Percentiles rank a stretch among this genome's conserved stretches.
These are phyloP conservation scores for Cosmia trapezina DNA, from an alignment of 2,888 invertebrate genomes.

Conservation along the genomic window DNA sequence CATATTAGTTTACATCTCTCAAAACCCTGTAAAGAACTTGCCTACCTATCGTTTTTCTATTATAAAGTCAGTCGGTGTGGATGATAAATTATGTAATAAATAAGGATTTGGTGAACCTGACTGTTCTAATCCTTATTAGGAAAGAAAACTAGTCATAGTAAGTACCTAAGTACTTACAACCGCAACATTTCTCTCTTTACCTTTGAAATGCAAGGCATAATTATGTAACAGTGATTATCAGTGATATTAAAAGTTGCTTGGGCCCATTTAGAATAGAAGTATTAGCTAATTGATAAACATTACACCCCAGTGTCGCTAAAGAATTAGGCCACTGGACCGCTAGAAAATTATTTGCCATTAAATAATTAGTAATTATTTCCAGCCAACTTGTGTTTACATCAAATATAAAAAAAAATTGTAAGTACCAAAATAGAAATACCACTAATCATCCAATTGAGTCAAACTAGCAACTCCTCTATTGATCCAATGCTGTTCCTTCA, in stretches of 20 bases:
- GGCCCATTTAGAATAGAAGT: background rate
- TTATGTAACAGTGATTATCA: background rate
- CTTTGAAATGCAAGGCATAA: background rate
- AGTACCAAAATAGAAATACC: too few relatives aligned
- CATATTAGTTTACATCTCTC: too few relatives aligned
- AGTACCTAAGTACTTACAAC: too few relatives aligned
- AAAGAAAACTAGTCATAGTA: background rate
- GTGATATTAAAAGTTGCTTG: background rate
- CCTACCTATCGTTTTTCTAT: background rate
- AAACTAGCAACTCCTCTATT: conserved; percentile 94
- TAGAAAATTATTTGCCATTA: background rate
- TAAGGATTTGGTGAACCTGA: background rate
- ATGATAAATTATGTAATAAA: background rate
- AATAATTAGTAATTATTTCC: background rate
- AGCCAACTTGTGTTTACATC: background rate
- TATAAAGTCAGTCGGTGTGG: too few relatives aligned
- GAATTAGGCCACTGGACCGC: background rate
- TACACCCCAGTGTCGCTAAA: background rate
- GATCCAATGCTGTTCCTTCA: conserved; percentile 94
- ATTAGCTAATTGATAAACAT: background rate
- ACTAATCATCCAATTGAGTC: conserved; percentile 93
- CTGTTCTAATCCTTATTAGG: background rate
- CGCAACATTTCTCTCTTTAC: background rate
- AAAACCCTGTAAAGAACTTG: background rate
- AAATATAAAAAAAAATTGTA: background rate